Percentiles rank a stretch among this genome's conserved stretches.
These are phyloP conservation scores for Drosophila trichaetosa DNA, from an alignment of 2,888 invertebrate species.

Conservation along the genomic window DNA sequence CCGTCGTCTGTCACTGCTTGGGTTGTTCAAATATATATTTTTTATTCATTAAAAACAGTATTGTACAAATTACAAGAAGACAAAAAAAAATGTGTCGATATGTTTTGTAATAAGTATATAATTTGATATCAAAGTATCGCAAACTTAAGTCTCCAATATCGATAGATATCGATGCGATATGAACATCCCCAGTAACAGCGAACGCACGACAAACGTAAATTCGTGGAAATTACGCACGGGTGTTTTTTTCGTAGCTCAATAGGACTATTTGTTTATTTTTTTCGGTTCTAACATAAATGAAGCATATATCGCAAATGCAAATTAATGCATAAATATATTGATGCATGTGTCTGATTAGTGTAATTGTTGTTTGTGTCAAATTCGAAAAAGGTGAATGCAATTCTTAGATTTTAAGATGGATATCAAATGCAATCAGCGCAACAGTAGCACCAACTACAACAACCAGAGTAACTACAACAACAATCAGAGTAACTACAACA, in stretches of 20 bases:
- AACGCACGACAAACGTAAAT: conserved; percentile 51
- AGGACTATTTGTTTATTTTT: conserved; percentile 63
- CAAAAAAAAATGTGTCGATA: conserved; percentile 3
- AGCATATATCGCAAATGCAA: conserved; percentile 35
- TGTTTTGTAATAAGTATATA: background rate
- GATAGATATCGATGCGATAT: conserved; percentile 30
- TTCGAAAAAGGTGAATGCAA: conserved; percentile 28
- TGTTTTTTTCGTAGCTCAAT: conserved; percentile 58
- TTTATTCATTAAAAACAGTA: background rate
- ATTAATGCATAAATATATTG: conserved; percentile 11
- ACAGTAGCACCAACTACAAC: conserved; percentile 27
- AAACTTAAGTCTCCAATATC: background rate
- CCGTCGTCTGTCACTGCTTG: background rate
- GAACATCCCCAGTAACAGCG: conserved; percentile 46
- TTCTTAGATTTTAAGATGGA: conserved; percentile 47
- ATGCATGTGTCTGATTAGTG: conserved; percentile 21
- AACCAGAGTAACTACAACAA: conserved; percentile 9
- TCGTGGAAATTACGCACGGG: conserved; percentile 58
- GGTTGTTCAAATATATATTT: background rate
- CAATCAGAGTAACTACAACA: conserved; percentile 20
- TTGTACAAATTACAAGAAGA: background rate
- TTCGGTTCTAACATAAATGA: conserved; percentile 55
- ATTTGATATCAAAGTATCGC: conserved; percentile 10
- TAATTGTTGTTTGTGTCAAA: conserved; percentile 48
- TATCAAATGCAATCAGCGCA: conserved; percentile 51